phyloP scores from a whole-genome alignment of 2,797 vertebrate species.

The Melanotaenia maccullochi region DNA sequence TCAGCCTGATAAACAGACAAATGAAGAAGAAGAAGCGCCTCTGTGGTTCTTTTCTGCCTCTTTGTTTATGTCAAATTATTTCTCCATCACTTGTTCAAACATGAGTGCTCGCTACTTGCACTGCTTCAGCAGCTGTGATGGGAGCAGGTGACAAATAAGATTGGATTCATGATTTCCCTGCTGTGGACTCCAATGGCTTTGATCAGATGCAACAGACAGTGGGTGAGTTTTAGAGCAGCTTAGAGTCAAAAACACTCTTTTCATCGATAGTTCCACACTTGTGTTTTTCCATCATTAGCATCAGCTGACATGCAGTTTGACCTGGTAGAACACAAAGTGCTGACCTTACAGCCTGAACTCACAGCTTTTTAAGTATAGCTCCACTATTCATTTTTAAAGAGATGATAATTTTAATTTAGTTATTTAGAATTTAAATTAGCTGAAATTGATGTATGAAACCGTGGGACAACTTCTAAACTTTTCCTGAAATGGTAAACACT shows the following conservation, averaged over 20 bases:
- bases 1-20: conserved; percentile 2
- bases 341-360: background rate
- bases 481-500: no score
- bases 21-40: background rate
- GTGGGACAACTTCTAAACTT: background rate
- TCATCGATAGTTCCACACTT: background rate
- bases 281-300: conserved; percentile 18
- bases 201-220: conserved; percentile 22
- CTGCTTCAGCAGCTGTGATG: conserved; percentile 28
- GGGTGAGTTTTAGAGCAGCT: background rate
- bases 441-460: background rate
- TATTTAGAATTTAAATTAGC: background rate
- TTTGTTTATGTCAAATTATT: conserved; percentile 12
- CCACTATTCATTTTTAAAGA: background rate
- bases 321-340: background rate
- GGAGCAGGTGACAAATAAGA: conserved; percentile 55
- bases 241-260: conserved; percentile 3
- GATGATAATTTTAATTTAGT: background rate
- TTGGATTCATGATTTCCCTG: conserved; percentile 67
- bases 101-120: background rate
- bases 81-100: conserved; percentile 32
- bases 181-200: conserved; percentile 14
- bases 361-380: no score
- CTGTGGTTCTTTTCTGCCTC: background rate
- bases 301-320: background rate